Evolutionary conservation across 2,797 vertebrate genomes (phyloP), one percentile per base, ranked within the genome.

Genomic region (Bradypodion ventrale): DNA sequence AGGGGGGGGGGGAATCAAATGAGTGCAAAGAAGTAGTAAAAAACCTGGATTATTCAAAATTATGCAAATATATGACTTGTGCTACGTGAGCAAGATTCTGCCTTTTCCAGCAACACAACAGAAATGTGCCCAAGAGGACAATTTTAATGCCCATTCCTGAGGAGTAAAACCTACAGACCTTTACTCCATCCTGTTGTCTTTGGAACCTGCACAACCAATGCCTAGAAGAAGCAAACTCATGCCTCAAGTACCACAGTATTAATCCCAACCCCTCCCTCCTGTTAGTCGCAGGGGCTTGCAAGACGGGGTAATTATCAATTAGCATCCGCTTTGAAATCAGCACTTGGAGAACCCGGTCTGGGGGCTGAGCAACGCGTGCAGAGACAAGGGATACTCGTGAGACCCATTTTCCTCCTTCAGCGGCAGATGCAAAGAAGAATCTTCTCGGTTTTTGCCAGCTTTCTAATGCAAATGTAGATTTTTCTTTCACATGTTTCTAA

Each of bases 241-340:
- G 5, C 5, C 29, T 37, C 42, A 29, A 32, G 42, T 4, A 29
- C 7, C 46, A 42, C 73, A 15, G 1, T 25, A n/a, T 3, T 3
- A 19, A 4, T 4, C 25, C 63, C 7, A 5, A 42, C 21, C 25
- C 5, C 42, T 40, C 19, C 10, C 5, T 7, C 25, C 42, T 19
- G 23, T 63, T 29, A 62, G 77, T 40, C 44, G 60, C n/a, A 70
- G n/a, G 59, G 35, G 52, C 78, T 75, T 42, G 72, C 40, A 32
- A 79, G n/a, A 79, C n/a, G n/a, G 76, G 16, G 13, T 60, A 49
- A 75, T 83, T 60, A 66, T 37, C 76, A 87, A 59, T 87, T 76
- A 63, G 44, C 40, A 87, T 40, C 82, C 59, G 56, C 72, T 83
- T 27, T 42, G 72, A 70, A 83, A 80, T 62, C 72, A 56, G 82